Percentiles rank a stretch among this genome's conserved stretches.
Conservation (phyloP, 2,888 invertebrate genomes). For the Macaria liturata region DNA sequence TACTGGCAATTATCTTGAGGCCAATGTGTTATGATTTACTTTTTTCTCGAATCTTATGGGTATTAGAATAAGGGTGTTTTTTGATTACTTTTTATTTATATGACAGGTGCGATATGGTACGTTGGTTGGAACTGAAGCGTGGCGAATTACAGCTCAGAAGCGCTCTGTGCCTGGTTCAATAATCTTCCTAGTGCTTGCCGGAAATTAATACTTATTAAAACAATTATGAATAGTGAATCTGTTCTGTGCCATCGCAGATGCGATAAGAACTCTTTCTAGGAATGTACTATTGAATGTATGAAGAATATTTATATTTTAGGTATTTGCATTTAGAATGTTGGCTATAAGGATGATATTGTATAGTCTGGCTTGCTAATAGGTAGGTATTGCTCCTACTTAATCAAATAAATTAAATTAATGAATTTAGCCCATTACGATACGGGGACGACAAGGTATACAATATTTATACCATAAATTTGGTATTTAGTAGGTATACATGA, state of each 20-base stretch:
- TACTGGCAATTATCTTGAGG: conserved; percentile 61
- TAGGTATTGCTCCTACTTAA: too few relatives aligned
- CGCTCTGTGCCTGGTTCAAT: conserved; percentile 41
- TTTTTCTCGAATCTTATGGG: conserved; percentile 27
- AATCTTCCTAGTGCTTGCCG: conserved; percentile 64
- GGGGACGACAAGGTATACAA: too few relatives aligned
- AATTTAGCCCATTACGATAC: too few relatives aligned
- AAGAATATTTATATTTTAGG: too few relatives aligned
- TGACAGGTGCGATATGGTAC: conserved; percentile 76
- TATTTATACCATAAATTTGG: too few relatives aligned
- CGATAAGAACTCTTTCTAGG: conserved; percentile 23
- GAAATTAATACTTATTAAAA: conserved; percentile 48
- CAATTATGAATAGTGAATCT: conserved; percentile 24
- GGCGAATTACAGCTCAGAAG: conserved; percentile 59
- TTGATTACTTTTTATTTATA: conserved; percentile 36
- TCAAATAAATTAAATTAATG: too few relatives aligned
- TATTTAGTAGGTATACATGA: too few relatives aligned
- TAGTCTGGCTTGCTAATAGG: too few relatives aligned
- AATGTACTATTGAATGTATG: neutral
- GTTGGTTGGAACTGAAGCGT: conserved; percentile 68
- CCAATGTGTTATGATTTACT: conserved; percentile 38
- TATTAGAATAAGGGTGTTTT: conserved; percentile 39
- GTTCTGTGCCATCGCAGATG: conserved; percentile 25
- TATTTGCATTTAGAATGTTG: too few relatives aligned
- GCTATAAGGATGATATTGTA: too few relatives aligned